phyloP scores from a whole-genome alignment of 1,140 invertebrate species.

The Saccostrea glomerata region DNA sequence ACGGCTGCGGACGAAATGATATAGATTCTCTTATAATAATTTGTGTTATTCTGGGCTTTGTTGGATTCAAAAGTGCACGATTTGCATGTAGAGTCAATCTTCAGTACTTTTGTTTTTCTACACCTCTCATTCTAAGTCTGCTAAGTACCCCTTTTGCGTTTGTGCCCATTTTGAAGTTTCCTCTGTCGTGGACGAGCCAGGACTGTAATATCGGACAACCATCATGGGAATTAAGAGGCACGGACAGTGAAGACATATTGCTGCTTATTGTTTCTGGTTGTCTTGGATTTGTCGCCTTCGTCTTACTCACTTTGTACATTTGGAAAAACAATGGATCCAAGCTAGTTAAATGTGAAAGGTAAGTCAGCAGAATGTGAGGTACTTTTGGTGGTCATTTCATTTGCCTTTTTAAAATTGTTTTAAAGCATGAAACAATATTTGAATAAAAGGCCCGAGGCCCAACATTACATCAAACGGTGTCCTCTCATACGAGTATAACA shows the following conservation, averaged over 20 bases:
- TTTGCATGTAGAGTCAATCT: slow-evolving; percentile 19
- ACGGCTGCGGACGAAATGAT: neutral
- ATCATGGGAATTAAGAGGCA: neutral
- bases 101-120: neutral
- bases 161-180: neutral
- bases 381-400: no score
- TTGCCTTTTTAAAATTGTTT: no score
- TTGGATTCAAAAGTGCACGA: slow-evolving; percentile 23
- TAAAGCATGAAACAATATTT: no score
- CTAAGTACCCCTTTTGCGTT: neutral
- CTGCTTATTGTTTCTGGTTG: neutral
- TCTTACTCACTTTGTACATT: neutral
- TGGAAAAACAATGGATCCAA: slow-evolving; percentile 31
- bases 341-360: neutral
- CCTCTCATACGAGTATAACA: no score
- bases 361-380: no score
- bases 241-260: neutral
- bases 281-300: neutral
- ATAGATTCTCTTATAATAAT: neutral
- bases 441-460: no score
- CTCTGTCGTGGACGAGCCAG: neutral
- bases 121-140: neutral
- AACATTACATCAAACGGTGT: no score
- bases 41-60: neutral
- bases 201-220: slow-evolving; percentile 9